Conservation (phyloP, 2,797 vertebrate species). For the Vireo griseus region DNA sequence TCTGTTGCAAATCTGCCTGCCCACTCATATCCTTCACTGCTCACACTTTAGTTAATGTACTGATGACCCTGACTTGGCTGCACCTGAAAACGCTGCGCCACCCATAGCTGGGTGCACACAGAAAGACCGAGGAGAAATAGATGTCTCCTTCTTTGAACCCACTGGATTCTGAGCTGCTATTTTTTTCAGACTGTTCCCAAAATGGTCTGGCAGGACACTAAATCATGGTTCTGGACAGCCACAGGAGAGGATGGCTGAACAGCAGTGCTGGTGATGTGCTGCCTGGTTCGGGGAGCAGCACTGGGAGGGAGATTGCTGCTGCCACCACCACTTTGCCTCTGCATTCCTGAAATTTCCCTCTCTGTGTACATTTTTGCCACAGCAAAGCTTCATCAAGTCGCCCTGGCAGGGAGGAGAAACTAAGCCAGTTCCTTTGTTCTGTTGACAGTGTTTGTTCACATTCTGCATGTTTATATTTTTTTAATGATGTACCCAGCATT, state of each 20-base stretch:
- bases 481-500: background rate
- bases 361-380: accelerated
- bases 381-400: accelerated
- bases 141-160: background rate
- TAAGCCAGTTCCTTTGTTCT: background rate
- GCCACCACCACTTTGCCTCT: background rate
- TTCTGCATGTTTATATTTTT: background rate
- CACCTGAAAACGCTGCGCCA: background rate
- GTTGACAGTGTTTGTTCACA: background rate
- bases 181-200: background rate
- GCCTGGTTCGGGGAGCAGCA: background rate
- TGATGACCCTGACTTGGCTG: background rate
- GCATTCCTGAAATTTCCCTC: background rate
- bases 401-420: background rate
- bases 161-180: background rate
- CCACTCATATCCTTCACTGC: background rate
- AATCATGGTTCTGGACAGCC: accelerated
- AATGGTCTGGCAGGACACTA: background rate
- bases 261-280: accelerated
- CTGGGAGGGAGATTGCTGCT: background rate
- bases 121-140: background rate
- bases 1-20: background rate
- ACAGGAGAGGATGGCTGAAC: background rate
- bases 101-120: background rate
- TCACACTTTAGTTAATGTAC: background rate